Conservation (phyloP, 2,797 vertebrate genomes). For the Acanthiza pusilla region DNA sequence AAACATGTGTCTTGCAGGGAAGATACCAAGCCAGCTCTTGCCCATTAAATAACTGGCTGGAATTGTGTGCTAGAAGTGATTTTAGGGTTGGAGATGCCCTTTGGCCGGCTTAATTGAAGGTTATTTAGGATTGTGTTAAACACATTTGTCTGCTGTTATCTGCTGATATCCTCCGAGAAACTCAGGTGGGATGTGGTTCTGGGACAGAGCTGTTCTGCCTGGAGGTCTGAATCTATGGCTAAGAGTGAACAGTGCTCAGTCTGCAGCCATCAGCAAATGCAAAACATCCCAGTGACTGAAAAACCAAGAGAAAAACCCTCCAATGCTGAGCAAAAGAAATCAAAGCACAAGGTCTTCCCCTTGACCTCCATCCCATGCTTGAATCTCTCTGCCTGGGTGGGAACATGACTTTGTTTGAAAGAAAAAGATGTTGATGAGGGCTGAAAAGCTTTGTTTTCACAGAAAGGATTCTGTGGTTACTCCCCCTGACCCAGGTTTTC, state of each 20-base stretch:
- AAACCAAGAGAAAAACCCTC: rapidly evolving
- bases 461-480: neutral
- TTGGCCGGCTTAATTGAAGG: neutral
- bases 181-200: neutral
- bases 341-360: conserved; percentile 3
- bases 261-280: neutral
- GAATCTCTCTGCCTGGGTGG: neutral
- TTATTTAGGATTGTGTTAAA: neutral
- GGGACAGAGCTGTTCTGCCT: neutral
- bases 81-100: neutral
- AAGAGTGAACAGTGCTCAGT: neutral
- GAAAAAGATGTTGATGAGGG: neutral
- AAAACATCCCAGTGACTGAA: neutral
- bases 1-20: neutral
- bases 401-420: neutral
- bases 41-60: neutral
- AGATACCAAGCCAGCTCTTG: neutral
- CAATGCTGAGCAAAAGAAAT: neutral
- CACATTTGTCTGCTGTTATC: neutral
- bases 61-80: neutral
- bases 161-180: neutral
- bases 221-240: neutral
- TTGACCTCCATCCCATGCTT: neutral
- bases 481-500: neutral
- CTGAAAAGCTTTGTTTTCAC: neutral